These are phyloP conservation scores for Diabrotica balteata DNA, from an alignment of 2,888 invertebrate species.

Conservation along the genomic window DNA sequence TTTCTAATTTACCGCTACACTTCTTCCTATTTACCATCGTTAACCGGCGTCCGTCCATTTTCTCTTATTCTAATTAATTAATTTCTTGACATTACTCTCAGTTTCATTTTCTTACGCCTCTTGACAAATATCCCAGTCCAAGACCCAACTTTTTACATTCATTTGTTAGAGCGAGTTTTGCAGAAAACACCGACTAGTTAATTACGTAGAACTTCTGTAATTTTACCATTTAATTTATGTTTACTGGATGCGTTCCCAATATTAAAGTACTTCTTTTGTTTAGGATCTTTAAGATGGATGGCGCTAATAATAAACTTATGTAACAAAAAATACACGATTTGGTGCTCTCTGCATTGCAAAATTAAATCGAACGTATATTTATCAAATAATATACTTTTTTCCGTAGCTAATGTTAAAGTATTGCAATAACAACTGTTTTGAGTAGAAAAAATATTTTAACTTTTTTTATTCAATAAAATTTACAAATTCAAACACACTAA, in stretches of 20 bases:
- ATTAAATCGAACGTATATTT: no score
- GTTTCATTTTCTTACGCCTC: constrained; percentile 41
- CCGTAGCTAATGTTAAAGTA: no score
- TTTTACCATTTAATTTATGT: constrained; percentile 31
- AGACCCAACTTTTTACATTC: constrained; percentile 39
- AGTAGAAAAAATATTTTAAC: no score
- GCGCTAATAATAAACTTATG: no score
- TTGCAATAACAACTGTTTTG: no score
- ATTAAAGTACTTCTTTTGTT: constrained; percentile 4
- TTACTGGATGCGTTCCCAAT: constrained; percentile 17
- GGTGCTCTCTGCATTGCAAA: no score
- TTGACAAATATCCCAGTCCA: constrained; percentile 41
- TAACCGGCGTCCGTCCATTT: constrained; percentile 47
- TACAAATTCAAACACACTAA: no score
- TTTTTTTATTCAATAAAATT: no score
- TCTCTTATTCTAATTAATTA: constrained; percentile 50
- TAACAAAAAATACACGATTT: no score
- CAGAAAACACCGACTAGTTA: constrained; percentile 45
- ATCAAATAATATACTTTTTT: no score
- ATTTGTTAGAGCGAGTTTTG: constrained; percentile 41
- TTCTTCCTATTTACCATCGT: constrained; percentile 45
- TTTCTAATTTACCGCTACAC: constrained; percentile 52
- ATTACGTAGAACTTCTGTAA: constrained; percentile 40
- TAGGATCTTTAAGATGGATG: neutral
- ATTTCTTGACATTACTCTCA: constrained; percentile 50